Conservation (phyloP, 2,797 vertebrate species). For the Steatocranus sp. region DNA sequence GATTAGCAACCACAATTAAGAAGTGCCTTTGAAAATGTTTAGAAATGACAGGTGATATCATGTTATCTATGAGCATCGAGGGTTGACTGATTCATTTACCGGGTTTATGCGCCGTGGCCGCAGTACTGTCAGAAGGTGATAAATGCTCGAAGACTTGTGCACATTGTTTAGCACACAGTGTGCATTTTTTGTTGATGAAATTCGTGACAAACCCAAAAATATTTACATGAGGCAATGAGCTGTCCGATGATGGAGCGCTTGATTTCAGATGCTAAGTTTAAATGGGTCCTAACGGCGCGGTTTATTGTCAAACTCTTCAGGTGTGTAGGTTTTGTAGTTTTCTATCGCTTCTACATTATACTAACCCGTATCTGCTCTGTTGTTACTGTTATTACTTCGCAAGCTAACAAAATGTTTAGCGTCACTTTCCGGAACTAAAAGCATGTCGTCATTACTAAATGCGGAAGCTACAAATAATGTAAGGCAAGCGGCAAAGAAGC, state of each 20-base stretch:
- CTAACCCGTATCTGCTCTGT: rapidly evolving
- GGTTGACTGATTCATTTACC: background rate
- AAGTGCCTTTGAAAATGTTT: background rate
- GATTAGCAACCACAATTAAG: background rate
- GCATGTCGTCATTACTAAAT: slow-evolving; percentile 40
- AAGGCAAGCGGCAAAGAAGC: background rate
- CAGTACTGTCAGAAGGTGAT: background rate
- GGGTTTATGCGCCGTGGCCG: background rate
- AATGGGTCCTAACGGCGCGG: background rate
- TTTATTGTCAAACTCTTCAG: background rate
- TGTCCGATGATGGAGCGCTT: slow-evolving; percentile 31
- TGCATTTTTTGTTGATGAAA: background rate
- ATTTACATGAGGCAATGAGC: background rate
- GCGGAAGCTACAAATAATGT: slow-evolving; percentile 17
- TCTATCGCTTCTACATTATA: background rate
- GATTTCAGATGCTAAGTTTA: background rate
- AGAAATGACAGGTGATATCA: background rate
- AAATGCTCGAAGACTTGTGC: background rate
- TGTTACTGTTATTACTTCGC: background rate
- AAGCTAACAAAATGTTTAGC: background rate
- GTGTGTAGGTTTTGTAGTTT: background rate
- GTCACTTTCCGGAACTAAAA: slow-evolving; percentile 16
- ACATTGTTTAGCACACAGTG: background rate
- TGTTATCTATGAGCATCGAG: background rate
- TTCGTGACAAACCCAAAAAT: background rate